phyloP scores from a whole-genome alignment of 2,113 vertebrate genomes.

The Piprites chloris region DNA sequence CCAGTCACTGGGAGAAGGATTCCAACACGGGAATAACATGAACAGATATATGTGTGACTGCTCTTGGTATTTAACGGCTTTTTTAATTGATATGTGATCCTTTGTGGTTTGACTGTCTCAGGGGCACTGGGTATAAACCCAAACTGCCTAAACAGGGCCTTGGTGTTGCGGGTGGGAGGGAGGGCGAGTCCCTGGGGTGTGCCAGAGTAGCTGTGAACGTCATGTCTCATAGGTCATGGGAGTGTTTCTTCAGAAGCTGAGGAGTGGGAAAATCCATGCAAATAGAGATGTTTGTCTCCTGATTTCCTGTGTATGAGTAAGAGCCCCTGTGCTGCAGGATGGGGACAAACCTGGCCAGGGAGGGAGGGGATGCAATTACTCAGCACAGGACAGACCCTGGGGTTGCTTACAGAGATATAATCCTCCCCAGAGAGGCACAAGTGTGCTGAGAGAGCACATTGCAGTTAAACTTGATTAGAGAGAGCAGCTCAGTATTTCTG shows the following conservation, averaged over 20 bases:
- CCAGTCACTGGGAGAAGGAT: not conserved
- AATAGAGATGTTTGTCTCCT: rapidly evolving
- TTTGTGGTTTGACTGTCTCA: rapidly evolving
- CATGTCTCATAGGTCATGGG: rapidly evolving
- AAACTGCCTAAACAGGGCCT: rapidly evolving
- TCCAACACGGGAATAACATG: not conserved
- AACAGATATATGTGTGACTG: not conserved
- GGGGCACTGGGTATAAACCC: not conserved
- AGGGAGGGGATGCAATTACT: not conserved
- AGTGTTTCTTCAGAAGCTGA: not conserved
- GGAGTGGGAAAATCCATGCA: not conserved
- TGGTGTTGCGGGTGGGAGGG: not conserved
- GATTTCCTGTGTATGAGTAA: rapidly evolving
- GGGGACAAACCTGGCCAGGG: not conserved
- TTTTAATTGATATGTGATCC: rapidly evolving
- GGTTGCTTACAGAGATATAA: not conserved
- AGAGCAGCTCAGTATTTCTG: not conserved
- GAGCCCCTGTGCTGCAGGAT: not conserved
- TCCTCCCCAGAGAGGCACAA: not conserved
- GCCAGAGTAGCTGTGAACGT: not conserved
- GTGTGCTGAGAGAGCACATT: not conserved
- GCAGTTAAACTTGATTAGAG: not conserved
- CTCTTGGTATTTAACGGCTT: rapidly evolving
- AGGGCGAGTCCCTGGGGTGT: rapidly evolving
- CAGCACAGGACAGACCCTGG: not conserved